Base-by-base conservation (phyloP, 2,797 vertebrate genomes). In the Typhlichthys subterraneus region DNA sequence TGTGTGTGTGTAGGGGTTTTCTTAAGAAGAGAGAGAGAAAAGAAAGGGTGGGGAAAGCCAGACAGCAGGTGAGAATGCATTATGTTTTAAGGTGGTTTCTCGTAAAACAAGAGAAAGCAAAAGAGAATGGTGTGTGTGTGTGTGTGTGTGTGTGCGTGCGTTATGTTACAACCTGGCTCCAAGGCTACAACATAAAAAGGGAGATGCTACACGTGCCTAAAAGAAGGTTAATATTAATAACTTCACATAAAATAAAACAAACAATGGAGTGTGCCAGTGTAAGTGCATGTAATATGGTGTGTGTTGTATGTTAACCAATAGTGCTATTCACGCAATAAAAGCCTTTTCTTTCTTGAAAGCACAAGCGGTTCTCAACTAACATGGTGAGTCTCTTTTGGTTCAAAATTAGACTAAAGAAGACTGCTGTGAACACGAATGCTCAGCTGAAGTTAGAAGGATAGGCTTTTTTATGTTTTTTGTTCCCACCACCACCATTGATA, bases 321-420 rank as follows among this genome's bases (percentile, higher is more conserved):
- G 54, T 12, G 59, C 60, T 80, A 76, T 72, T 85, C 87, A 87
- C 84, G 81, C 81, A 70, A 59, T 73, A 70, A 85, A 69, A 74
- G 45, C 48, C 13, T 55, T 45, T 19, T 45, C 61, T 75, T 62
- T 76, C 81, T 84, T 80, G 72, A 82, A 85, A 87, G 75, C 62
- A 62, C 67, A 1, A 62, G 70, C 62, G 65, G 74, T 75, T 85
- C 83, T 79, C 84, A 77, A 82, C 79, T 80, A 90, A 86, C 82
- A 75, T 75, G 84, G 77, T 86, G 77, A 74, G 74, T 85, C 85
- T 80, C 75, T 75, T 70, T 61, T 15, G 65, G 70, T 82, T 73
- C 65, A 77, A 84, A 81, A 65, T 14, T 75, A 79, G 64, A 65
- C 82, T 73, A 57, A 74, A 65, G 81, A 69, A 80, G 73, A 67